Evolutionary conservation across 2,888 invertebrate species (phyloP).

Genomic region (Hirtodrosophila alboralis): DNA sequence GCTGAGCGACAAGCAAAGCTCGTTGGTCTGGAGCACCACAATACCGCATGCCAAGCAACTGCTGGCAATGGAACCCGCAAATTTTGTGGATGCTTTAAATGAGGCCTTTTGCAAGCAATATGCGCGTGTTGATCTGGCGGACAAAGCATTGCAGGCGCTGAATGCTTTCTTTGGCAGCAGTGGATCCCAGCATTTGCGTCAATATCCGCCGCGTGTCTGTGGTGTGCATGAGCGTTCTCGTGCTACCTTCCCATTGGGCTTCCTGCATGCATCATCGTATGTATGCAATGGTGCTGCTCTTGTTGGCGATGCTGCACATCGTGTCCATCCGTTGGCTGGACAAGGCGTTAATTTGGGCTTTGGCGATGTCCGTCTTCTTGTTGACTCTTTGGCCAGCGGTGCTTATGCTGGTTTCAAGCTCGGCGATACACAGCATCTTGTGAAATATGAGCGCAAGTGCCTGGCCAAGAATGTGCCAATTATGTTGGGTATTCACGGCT

Average conservation of each 20-base stretch:
- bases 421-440: slow-evolving; percentile 89
- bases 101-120: slow-evolving; percentile 87
- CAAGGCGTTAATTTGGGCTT: slow-evolving; percentile 99
- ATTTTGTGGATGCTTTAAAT: slow-evolving; percentile 95
- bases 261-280: slow-evolving; percentile 95
- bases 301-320: slow-evolving; percentile 95
- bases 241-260: slow-evolving; percentile 95
- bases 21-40: slow-evolving; percentile 97
- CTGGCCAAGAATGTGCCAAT: slow-evolving; percentile 95
- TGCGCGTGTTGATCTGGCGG: slow-evolving; percentile 77
- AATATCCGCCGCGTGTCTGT: slow-evolving; percentile 82
- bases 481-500: slow-evolving; percentile 93
- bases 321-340: slow-evolving; percentile 98
- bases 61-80: slow-evolving; percentile 88
- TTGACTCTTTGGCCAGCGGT: slow-evolving; percentile 88
- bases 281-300: slow-evolving; percentile 92
- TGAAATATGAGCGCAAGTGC: slow-evolving; percentile 92
- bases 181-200: slow-evolving; percentile 79
- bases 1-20: slow-evolving; percentile 90
- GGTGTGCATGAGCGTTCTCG: slow-evolving; percentile 84
- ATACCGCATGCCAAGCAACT: slow-evolving; percentile 90
- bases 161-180: slow-evolving; percentile 82
- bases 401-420: slow-evolving; percentile 90
- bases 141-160: slow-evolving; percentile 85
- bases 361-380: slow-evolving; percentile 93